These are phyloP conservation scores for Lithophane semibrunnea DNA, from an alignment of 2,888 invertebrate genomes.

Conservation along the genomic window DNA sequence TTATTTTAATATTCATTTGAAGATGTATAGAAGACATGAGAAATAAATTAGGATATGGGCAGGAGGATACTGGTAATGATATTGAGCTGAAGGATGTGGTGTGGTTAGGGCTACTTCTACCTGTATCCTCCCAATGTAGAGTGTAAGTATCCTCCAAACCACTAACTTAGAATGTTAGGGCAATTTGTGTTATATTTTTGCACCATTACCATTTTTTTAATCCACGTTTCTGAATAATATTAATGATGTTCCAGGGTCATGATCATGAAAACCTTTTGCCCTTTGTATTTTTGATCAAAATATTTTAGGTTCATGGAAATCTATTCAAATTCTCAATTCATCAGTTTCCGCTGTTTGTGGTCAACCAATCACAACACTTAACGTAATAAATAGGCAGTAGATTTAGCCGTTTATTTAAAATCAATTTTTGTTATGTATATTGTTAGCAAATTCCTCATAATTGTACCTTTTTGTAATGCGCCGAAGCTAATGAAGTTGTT, in stretches of 20 bases:
- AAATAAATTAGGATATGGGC: too few relatives aligned
- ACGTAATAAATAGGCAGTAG: too few relatives aligned
- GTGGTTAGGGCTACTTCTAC: too few relatives aligned
- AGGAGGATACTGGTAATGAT: neutral
- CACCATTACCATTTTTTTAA: neutral
- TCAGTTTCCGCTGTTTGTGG: too few relatives aligned
- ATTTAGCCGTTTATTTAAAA: neutral
- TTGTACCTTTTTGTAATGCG: neutral
- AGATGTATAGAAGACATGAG: too few relatives aligned
- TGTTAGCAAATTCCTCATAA: neutral
- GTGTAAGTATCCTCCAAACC: too few relatives aligned
- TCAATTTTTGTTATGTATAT: neutral
- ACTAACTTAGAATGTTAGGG: neutral
- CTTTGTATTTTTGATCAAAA: neutral
- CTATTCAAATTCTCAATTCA: neutral
- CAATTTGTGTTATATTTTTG: neutral
- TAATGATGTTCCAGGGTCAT: neutral
- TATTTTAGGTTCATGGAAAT: too few relatives aligned
- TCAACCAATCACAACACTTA: too few relatives aligned
- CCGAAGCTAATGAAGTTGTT: neutral
- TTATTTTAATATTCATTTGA: neutral
- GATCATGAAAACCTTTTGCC: neutral
- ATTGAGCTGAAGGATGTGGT: neutral
- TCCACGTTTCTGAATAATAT: neutral
- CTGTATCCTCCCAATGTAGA: too few relatives aligned